Conservation (phyloP, 2,113 vertebrate species). For the Grallaria varia region DNA sequence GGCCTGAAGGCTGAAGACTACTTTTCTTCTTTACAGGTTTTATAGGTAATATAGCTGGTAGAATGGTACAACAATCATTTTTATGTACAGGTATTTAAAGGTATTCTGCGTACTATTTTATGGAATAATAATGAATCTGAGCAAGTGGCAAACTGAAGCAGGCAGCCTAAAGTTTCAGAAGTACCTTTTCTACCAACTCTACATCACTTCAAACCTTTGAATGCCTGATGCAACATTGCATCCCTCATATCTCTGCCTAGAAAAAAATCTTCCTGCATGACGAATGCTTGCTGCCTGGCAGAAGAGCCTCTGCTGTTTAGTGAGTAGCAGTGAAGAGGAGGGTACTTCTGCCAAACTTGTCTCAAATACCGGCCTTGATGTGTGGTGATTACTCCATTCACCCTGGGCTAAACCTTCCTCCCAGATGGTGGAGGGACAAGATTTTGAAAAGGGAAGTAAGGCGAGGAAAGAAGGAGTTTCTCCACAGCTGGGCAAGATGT, state of each 20-base stretch:
- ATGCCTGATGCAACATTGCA: background rate
- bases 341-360: background rate
- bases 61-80: background rate
- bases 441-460: background rate
- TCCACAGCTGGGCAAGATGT: background rate
- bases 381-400: background rate
- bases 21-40: background rate
- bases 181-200: background rate
- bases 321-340: background rate
- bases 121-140: background rate
- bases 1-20: background rate
- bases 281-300: background rate
- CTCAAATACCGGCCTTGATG: background rate
- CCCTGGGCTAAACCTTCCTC: background rate
- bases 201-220: background rate
- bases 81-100: background rate
- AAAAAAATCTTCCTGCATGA: background rate
- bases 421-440: background rate
- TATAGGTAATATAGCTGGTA: background rate
- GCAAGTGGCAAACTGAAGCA: background rate
- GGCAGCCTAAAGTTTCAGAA: background rate
- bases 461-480: background rate
- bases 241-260: background rate
- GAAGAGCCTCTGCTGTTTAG: background rate
- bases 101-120: background rate